These are phyloP conservation scores for Lithophane leautieri DNA, from an alignment of 2,888 invertebrate species.

Conservation along the genomic window DNA sequence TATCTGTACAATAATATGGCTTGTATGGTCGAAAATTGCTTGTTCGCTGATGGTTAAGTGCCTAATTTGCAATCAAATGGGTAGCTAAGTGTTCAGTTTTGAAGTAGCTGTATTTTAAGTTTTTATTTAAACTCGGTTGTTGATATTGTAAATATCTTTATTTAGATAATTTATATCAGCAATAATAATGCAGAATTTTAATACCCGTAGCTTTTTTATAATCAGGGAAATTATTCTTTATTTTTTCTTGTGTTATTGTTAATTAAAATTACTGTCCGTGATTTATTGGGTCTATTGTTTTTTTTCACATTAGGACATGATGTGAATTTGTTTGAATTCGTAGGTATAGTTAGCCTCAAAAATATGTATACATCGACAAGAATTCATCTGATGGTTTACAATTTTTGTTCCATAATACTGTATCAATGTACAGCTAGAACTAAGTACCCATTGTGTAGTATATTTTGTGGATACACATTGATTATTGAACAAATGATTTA, in stretches of 20 bases:
- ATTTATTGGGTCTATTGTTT: background rate
- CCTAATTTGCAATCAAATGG: conserved; percentile 38
- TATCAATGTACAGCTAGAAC: background rate
- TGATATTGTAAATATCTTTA: conserved; percentile 59
- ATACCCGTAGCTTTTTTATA: conserved; percentile 54
- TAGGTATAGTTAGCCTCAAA: background rate
- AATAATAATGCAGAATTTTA: conserved; percentile 52
- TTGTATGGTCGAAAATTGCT: conserved; percentile 5
- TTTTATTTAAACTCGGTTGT: conserved; percentile 29
- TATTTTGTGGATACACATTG: background rate
- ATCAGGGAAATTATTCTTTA: conserved; percentile 61
- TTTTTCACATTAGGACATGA: background rate
- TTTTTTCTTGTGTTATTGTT: conserved; percentile 5
- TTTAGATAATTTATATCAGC: conserved; percentile 37
- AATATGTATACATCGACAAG: background rate
- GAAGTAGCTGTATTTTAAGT: conserved; percentile 26
- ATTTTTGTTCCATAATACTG: background rate
- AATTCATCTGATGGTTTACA: background rate
- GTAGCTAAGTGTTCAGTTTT: conserved; percentile 14
- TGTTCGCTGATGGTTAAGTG: conserved; percentile 28
- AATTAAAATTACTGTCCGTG: background rate
- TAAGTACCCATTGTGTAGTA: background rate
- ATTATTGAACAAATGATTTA: background rate
- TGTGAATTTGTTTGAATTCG: background rate
- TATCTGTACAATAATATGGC: background rate